Conservation (phyloP, 92 coral and sea anemone species). For the Palythoa caribaeorum region DNA sequence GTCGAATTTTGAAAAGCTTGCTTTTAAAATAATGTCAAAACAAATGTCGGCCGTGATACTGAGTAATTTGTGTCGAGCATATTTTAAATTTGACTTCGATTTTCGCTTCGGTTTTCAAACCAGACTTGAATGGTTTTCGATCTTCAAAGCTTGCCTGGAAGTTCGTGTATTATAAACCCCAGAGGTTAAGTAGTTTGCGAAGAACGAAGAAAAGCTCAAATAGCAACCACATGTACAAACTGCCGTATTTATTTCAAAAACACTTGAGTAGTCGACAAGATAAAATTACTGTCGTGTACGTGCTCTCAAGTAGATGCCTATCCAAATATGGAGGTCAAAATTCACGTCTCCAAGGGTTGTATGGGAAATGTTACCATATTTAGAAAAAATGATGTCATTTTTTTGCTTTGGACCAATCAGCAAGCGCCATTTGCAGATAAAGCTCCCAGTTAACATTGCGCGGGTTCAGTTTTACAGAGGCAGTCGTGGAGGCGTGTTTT, state of each 20-base stretch:
- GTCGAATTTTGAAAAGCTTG: too few relatives aligned
- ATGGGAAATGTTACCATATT: constrained; percentile 46
- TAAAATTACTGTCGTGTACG: too few relatives aligned
- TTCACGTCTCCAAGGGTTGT: constrained; percentile 6
- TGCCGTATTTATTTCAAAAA: too few relatives aligned
- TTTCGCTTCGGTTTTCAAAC: too few relatives aligned
- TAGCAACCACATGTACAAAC: too few relatives aligned
- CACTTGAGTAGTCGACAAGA: too few relatives aligned
- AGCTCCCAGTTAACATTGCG: constrained; percentile 43
- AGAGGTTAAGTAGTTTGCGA: too few relatives aligned
- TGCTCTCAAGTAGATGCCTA: not conserved
- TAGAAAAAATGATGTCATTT: constrained; percentile 64
- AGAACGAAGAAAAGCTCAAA: too few relatives aligned
- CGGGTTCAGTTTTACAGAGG: constrained; percentile 28
- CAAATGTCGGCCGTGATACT: too few relatives aligned
- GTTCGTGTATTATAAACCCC: not conserved
- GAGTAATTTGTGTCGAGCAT: too few relatives aligned
- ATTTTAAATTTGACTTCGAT: too few relatives aligned
- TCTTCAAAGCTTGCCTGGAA: not conserved
- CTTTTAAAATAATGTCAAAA: too few relatives aligned
- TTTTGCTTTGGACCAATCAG: constrained; percentile 57
- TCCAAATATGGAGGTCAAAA: constrained; percentile 29
- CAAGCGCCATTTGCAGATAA: constrained; percentile 35
- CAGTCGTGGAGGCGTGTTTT: constrained; percentile 47
- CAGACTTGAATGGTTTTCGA: not conserved